phyloP scores from a whole-genome alignment of 2,113 vertebrate species.

The Mugil cephalus region DNA sequence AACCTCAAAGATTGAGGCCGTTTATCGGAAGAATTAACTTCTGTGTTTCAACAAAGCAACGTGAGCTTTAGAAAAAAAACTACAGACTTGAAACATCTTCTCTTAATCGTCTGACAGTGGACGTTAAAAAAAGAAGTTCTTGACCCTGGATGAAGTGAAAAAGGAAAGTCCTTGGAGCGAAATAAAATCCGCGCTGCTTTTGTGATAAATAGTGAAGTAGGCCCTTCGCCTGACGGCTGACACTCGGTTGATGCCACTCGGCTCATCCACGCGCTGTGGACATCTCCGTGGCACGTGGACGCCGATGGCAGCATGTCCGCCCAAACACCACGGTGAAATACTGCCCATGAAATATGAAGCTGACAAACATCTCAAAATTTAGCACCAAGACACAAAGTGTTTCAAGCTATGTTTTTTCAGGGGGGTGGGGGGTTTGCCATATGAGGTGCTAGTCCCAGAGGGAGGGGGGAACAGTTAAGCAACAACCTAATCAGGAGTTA shows the following conservation, averaged over 20 bases:
- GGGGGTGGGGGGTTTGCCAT: background rate
- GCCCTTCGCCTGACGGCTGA: background rate
- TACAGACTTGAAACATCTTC: background rate
- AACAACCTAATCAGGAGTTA: slow-evolving; percentile 41
- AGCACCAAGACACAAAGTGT: slow-evolving; percentile 37
- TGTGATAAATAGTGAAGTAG: background rate
- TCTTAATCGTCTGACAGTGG: background rate
- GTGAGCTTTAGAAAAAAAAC: background rate
- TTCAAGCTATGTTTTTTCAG: slow-evolving; percentile 50
- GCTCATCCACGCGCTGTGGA: background rate
- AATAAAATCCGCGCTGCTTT: background rate
- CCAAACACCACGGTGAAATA: slow-evolving; percentile 52
- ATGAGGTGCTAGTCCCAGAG: slow-evolving; percentile 40
- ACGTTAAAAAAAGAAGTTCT: background rate
- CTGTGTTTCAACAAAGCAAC: background rate
- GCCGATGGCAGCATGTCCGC: slow-evolving; percentile 1
- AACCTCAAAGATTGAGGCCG: background rate
- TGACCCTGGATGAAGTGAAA: background rate
- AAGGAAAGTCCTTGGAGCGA: background rate
- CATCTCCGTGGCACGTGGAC: slow-evolving; percentile 10
- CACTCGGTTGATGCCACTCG: background rate
- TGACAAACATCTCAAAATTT: slow-evolving; percentile 51
- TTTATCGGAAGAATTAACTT: background rate
- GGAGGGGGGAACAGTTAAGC: slow-evolving; percentile 39
- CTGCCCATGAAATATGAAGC: slow-evolving; percentile 49